Conservation (phyloP, 2,888 invertebrate genomes). For the Orchesellides sinensis region DNA sequence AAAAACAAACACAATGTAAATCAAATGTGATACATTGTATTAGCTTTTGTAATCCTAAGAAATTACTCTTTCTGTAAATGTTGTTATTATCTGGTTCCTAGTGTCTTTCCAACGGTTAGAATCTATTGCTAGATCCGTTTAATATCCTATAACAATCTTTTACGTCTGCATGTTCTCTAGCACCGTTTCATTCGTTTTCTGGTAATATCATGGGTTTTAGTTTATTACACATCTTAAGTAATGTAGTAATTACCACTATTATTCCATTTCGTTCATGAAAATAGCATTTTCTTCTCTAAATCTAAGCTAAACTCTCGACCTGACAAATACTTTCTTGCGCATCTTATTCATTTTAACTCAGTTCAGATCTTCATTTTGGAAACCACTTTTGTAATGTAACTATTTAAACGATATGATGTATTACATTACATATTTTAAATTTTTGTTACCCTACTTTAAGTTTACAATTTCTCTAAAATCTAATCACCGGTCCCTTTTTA, state of each 20-base stretch:
- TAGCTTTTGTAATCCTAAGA: too few relatives aligned
- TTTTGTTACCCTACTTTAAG: not conserved
- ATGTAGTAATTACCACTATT: not conserved
- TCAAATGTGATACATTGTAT: too few relatives aligned
- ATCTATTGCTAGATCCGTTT: too few relatives aligned
- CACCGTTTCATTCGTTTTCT: slow-evolving; percentile 31
- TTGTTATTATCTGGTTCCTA: too few relatives aligned
- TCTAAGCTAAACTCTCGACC: not conserved
- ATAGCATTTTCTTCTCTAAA: slow-evolving; percentile 13
- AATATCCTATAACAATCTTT: not conserved
- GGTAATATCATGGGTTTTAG: slow-evolving; percentile 21
- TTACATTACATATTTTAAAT: too few relatives aligned
- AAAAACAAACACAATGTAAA: too few relatives aligned
- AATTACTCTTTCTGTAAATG: too few relatives aligned
- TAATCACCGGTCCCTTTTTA: slow-evolving; percentile 16
- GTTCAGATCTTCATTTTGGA: slow-evolving; percentile 3
- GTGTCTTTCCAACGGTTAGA: too few relatives aligned
- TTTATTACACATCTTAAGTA: not conserved
- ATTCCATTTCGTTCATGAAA: slow-evolving; percentile 1
- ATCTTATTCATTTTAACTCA: slow-evolving; percentile 9
- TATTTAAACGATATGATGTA: not conserved
- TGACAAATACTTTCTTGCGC: not conserved
- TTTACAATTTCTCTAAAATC: not conserved
- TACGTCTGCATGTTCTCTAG: slow-evolving; percentile 20
- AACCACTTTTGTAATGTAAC: not conserved